Percentiles rank a stretch among this genome's conserved stretches.
Evolutionary conservation across 2,113 vertebrate genomes (phyloP).

Genomic region (Grallaria varia): DNA sequence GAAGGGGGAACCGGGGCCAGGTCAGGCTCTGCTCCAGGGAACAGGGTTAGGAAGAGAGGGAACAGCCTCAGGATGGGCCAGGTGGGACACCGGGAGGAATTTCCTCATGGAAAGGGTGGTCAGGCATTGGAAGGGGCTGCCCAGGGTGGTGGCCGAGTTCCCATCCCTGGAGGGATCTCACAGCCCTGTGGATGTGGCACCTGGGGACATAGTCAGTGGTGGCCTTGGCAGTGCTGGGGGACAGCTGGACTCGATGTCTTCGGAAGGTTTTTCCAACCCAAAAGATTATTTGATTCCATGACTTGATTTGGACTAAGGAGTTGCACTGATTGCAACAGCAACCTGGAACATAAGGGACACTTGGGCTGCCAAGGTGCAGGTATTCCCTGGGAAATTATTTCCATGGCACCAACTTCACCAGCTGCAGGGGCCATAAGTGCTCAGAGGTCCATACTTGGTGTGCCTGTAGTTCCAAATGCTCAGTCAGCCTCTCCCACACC

Average conservation of each 20-base stretch:
- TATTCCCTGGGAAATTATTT: background rate
- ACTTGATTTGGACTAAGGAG: background rate
- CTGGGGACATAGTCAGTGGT: fast-evolving
- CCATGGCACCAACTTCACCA: background rate
- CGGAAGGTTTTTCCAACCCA: background rate
- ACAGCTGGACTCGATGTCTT: fast-evolving
- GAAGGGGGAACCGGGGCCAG: background rate
- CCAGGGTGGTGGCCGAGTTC: background rate
- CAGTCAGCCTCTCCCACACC: background rate
- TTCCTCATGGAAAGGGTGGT: background rate
- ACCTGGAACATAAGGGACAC: background rate
- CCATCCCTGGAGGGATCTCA: background rate
- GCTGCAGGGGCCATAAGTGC: background rate
- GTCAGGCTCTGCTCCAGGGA: background rate
- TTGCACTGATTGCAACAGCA: fast-evolving
- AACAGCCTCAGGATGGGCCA: fast-evolving
- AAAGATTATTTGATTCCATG: background rate
- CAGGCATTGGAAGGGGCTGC: background rate
- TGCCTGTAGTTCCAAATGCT: background rate
- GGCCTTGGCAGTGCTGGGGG: background rate
- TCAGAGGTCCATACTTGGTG: background rate
- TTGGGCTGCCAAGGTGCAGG: background rate
- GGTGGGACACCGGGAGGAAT: no score
- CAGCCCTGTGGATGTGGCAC: background rate
- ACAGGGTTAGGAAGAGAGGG: background rate